Conservation (phyloP, 2,888 invertebrate genomes). For the Agrilus biguttatus region DNA sequence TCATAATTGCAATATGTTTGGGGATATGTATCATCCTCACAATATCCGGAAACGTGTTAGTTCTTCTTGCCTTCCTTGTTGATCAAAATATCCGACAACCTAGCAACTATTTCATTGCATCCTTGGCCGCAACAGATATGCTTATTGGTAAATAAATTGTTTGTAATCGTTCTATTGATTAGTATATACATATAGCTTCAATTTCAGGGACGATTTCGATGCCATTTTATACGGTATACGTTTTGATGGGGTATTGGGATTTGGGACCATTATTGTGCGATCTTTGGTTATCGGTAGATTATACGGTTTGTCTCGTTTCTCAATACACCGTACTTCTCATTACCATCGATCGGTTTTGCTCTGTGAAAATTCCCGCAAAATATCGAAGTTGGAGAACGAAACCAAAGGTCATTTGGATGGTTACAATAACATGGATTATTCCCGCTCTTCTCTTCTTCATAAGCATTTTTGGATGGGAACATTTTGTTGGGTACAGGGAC, state of each 20-base stretch:
- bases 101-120: conserved; percentile 98
- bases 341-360: conserved; percentile 96
- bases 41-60: conserved; percentile 89
- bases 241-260: conserved; percentile 93
- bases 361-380: conserved; percentile 94
- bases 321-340: conserved; percentile 98
- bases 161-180: conserved; percentile 1
- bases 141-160: conserved; percentile 61
- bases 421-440: conserved; percentile 91
- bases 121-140: conserved; percentile 92
- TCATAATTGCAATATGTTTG: conserved; percentile 75
- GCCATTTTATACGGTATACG: conserved; percentile 97
- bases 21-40: conserved; percentile 83
- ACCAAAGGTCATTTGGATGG: conserved; percentile 86
- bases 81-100: conserved; percentile 90
- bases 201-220: conserved; percentile 83
- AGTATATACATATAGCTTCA: background rate
- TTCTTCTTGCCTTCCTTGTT: conserved; percentile 86
- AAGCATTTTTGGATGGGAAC: conserved; percentile 98
- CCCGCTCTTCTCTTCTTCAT: conserved; percentile 93
- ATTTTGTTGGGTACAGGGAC: conserved; percentile 87
- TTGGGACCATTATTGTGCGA: conserved; percentile 92
- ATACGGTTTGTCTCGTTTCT: conserved; percentile 96
- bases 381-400: conserved; percentile 96
- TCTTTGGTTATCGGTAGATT: conserved; percentile 96